Conservation (phyloP, 2,888 invertebrate species). For the Miltochrista miniata region DNA sequence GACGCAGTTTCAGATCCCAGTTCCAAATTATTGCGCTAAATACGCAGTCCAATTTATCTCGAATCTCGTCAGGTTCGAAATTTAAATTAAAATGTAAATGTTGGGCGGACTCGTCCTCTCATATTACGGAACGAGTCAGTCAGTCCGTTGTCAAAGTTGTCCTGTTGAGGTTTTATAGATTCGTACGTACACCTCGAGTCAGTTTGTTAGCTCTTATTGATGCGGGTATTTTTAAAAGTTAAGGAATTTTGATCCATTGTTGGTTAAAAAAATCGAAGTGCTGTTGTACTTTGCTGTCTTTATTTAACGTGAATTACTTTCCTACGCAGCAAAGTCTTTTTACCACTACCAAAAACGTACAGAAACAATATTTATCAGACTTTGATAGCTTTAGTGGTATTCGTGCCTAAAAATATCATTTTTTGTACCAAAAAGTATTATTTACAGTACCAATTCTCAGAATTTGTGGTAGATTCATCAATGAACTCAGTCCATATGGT, state of each 20-base stretch:
- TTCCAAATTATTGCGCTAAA: slow-evolving; percentile 77
- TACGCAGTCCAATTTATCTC: slow-evolving; percentile 77
- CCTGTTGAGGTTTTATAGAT: slow-evolving; percentile 48
- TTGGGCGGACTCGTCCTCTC: slow-evolving; percentile 66
- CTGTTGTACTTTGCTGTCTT: not conserved
- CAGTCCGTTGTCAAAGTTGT: slow-evolving; percentile 67
- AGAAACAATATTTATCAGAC: too few relatives aligned
- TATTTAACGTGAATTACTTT: not conserved
- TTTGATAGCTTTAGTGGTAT: too few relatives aligned
- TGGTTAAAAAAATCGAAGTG: not conserved
- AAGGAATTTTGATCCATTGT: not conserved
- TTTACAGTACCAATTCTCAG: too few relatives aligned
- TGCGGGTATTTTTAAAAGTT: slow-evolving; percentile 4
- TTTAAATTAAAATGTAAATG: slow-evolving; percentile 83
- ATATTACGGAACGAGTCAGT: slow-evolving; percentile 73
- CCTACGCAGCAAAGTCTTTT: not conserved
- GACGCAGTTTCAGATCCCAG: slow-evolving; percentile 58
- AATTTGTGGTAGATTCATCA: too few relatives aligned
- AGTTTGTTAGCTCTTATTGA: slow-evolving; percentile 12
- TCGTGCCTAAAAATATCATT: too few relatives aligned
- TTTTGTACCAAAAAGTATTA: too few relatives aligned
- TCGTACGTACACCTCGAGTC: slow-evolving; percentile 30
- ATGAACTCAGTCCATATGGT: too few relatives aligned
- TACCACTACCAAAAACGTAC: too few relatives aligned
- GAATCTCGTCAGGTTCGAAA: slow-evolving; percentile 79